phyloP scores from a whole-genome alignment of 2,888 invertebrate species.

The Bursaphelenchus okinawaensis region DNA sequence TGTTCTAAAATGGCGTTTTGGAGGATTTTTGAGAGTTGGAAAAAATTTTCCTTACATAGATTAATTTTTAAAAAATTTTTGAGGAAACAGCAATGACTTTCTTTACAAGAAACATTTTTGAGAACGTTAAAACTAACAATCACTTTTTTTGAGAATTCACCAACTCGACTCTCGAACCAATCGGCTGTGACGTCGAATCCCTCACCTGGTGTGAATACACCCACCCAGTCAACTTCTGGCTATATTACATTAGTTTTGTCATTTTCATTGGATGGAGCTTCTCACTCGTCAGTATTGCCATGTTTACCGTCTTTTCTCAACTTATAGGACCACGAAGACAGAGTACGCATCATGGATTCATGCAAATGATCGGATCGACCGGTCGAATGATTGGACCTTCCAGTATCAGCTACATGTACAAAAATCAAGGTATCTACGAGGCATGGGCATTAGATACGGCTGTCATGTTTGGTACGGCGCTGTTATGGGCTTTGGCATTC shows the following conservation, averaged over 20 bases:
- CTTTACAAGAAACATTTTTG: too few species aligned
- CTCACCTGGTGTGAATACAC: conserved; percentile 22
- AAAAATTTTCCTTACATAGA: too few species aligned
- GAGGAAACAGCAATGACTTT: too few species aligned
- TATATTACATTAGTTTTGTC: conserved; percentile 34
- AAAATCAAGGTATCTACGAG: background rate
- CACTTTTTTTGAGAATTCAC: background rate
- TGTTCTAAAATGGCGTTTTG: too few species aligned
- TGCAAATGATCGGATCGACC: conserved; percentile 1
- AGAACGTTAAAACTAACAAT: background rate
- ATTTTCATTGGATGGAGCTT: conserved; percentile 1
- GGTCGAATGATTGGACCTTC: background rate
- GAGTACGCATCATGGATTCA: conserved; percentile 6
- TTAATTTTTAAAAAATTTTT: too few species aligned
- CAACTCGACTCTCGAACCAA: conserved; percentile 13
- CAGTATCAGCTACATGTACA: background rate
- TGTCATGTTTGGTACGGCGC: conserved; percentile 5
- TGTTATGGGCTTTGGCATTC: conserved; percentile 2
- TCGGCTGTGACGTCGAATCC: conserved; percentile 22
- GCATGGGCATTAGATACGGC: conserved; percentile 12
- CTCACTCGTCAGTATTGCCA: conserved; percentile 4
- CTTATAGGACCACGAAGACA: conserved; percentile 3
- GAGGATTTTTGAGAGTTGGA: too few species aligned
- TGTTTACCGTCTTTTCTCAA: conserved; percentile 6
- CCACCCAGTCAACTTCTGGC: conserved; percentile 23